These are phyloP conservation scores for Itoplectis maculator DNA, from an alignment of 2,888 invertebrate species.

Conservation along the genomic window DNA sequence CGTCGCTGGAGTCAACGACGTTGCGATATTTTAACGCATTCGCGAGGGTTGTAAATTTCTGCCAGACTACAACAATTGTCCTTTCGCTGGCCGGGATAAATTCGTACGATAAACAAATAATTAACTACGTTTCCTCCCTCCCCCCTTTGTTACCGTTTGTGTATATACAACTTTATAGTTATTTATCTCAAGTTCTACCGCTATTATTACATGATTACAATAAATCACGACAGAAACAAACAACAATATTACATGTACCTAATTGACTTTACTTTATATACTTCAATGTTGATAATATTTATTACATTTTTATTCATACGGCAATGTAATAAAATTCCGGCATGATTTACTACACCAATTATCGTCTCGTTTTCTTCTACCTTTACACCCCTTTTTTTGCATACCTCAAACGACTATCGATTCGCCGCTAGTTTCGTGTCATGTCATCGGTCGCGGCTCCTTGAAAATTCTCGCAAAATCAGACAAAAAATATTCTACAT, in stretches of 20 bases:
- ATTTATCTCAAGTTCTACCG: conserved; percentile 69
- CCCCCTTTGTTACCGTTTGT: conserved; percentile 70
- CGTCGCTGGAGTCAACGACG: neutral
- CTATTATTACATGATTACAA: conserved; percentile 69
- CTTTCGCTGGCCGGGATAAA: conserved; percentile 40
- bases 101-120: conserved; percentile 58
- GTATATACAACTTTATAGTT: conserved; percentile 74
- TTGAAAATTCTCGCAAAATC: conserved; percentile 20
- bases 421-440: conserved; percentile 14
- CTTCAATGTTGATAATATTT: conserved; percentile 77
- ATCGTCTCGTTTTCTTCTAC: neutral
- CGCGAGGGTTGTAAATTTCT: conserved; percentile 3
- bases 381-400: neutral
- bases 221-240: conserved; percentile 59
- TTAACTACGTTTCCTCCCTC: conserved; percentile 47
- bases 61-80: conserved; percentile 33
- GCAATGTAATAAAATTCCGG: conserved; percentile 75
- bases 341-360: conserved; percentile 54
- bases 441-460: neutral
- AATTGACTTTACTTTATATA: conserved; percentile 72
- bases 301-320: conserved; percentile 75
- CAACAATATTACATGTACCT: conserved; percentile 65
- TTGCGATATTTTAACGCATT: conserved; percentile 4
- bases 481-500: neutral
- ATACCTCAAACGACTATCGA: neutral